Evolutionary conservation across 2,797 vertebrate species (phyloP).

Genomic region (Silurus lanzhouensis): DNA sequence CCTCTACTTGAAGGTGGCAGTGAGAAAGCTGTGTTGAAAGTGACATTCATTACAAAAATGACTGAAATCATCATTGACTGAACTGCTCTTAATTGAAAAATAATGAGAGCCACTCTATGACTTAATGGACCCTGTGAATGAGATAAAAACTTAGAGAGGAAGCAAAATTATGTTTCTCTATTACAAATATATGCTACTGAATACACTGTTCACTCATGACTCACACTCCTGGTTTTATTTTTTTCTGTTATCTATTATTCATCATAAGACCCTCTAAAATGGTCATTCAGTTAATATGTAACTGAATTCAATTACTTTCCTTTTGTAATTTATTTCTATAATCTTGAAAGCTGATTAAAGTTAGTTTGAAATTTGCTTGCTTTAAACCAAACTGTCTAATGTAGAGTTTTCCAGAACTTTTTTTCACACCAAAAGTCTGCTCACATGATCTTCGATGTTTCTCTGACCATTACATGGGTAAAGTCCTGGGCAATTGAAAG

Average conservation of each 20-base stretch:
- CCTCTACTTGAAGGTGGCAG: slow-evolving; percentile 9
- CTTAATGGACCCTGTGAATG: slow-evolving; percentile 70
- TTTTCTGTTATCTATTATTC: background rate
- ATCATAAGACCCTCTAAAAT: background rate
- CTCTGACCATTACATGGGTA: background rate
- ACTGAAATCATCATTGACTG: slow-evolving; percentile 63
- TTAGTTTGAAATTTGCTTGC: background rate
- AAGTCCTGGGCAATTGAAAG: background rate
- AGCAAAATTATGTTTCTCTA: background rate
- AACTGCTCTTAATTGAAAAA: slow-evolving; percentile 68
- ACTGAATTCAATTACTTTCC: background rate
- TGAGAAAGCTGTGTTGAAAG: slow-evolving; percentile 11
- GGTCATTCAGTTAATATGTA: background rate
- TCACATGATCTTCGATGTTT: background rate
- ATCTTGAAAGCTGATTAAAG: background rate
- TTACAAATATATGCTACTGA: background rate
- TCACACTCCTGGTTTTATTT: background rate
- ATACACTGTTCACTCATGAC: background rate
- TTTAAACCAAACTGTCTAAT: background rate
- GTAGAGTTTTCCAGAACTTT: background rate
- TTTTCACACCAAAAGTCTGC: background rate
- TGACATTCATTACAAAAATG: slow-evolving; percentile 36
- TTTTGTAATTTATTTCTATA: background rate
- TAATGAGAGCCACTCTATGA: slow-evolving; percentile 66
- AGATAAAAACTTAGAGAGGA: background rate